These are phyloP conservation scores for Aphelenchoides fujianensis DNA, from an alignment of 1,140 invertebrate species.

Conservation along the genomic window DNA sequence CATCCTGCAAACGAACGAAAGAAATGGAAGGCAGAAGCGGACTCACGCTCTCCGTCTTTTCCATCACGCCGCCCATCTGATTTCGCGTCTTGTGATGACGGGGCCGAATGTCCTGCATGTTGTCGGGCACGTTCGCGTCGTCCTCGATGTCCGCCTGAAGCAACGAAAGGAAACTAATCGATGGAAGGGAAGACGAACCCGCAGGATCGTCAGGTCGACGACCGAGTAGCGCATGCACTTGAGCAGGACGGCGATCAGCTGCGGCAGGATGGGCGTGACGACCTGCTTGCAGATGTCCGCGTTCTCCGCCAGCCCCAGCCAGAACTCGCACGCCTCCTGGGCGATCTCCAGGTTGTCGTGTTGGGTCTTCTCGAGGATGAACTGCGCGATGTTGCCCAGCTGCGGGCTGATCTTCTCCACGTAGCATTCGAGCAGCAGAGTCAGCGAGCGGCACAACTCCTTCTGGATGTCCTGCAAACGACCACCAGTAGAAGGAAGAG, in stretches of 20 bases:
- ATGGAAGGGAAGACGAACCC: too few species aligned
- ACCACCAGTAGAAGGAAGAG: background rate
- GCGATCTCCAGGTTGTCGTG: conserved; percentile 89
- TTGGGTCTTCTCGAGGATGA: conserved; percentile 86
- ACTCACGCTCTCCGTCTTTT: conserved; percentile 67
- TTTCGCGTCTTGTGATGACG: conserved; percentile 73
- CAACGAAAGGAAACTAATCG: too few species aligned
- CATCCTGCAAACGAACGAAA: too few species aligned
- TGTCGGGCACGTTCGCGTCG: conserved; percentile 92
- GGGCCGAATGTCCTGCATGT: conserved; percentile 93
- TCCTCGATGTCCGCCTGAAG: too few species aligned
- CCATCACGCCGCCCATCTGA: background rate
- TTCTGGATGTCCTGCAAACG: conserved; percentile 63
- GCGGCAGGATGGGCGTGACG: conserved; percentile 76
- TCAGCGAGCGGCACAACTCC: conserved; percentile 85
- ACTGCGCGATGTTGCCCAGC: conserved; percentile 93
- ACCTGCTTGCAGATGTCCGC: conserved; percentile 83
- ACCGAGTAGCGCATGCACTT: conserved; percentile 96
- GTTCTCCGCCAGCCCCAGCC: conserved; percentile 93
- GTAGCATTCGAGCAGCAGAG: conserved; percentile 90
- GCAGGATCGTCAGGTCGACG: conserved; percentile 90
- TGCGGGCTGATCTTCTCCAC: conserved; percentile 91
- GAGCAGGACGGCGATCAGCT: conserved; percentile 84
- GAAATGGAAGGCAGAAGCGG: conserved; percentile 86
- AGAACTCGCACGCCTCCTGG: conserved; percentile 97